These are phyloP conservation scores for Pollenia labialis DNA, from an alignment of 2,888 invertebrate species.

Conservation along the genomic window DNA sequence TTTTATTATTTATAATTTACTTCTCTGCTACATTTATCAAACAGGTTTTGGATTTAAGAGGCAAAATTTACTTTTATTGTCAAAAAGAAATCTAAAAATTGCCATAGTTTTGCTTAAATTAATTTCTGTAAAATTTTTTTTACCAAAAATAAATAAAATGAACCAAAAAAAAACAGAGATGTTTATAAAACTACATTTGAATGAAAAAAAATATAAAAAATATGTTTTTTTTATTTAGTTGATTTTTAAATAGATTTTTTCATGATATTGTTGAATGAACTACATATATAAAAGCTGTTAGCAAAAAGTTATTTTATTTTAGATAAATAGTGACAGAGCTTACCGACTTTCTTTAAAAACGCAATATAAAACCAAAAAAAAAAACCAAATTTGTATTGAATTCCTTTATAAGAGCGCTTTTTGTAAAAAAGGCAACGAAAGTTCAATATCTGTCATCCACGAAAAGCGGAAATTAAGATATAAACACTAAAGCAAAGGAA, in stretches of 20 bases:
- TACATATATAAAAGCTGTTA: not conserved
- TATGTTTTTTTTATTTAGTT: not conserved
- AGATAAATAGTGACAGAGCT: not conserved
- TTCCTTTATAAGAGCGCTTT: no score
- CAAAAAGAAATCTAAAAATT: no score
- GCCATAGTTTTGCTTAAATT: no score
- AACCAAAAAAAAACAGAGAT: not conserved
- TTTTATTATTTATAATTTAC: no score
- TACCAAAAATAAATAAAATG: not conserved
- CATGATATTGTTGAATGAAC: not conserved
- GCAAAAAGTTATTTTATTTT: conserved; percentile 7
- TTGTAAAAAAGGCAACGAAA: no score
- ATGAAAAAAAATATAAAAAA: not conserved
- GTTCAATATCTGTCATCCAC: no score
- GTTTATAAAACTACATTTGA: not conserved
- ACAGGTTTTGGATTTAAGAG: no score
- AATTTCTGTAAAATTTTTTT: no score
- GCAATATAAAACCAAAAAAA: not conserved
- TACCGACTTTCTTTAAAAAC: not conserved
- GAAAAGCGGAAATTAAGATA: no score
- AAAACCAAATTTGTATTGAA: not conserved
- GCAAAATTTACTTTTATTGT: no score
- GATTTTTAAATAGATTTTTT: conserved; percentile 6
- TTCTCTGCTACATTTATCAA: no score
- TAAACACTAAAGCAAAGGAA: no score